Evolutionary conservation across 1,140 invertebrate genomes (phyloP), one percentile per base, ranked within the genome.

Genomic region (Anadara kagoshimensis): DNA sequence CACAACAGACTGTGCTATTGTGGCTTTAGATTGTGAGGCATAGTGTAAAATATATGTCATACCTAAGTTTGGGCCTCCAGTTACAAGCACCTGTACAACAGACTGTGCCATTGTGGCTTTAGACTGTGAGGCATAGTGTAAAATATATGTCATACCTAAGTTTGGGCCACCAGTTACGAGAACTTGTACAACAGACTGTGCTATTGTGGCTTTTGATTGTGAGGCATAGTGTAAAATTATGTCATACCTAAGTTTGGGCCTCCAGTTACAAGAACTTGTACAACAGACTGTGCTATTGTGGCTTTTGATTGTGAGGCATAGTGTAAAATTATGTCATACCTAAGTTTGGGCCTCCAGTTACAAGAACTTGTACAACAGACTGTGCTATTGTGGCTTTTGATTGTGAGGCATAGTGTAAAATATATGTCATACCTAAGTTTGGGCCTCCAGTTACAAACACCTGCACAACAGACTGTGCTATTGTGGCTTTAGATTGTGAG

Each of bases 91-190:
- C n/a, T 76, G 49, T 4, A 85, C 78, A 5, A 88, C 78, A 16
- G 61, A 61, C 11, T 78, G 73, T 11, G 86, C 78, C 11, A 81
- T 63, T 8, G 61, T 57, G 11, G 86, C 81, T 36, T 81, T 83
- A 5, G 81, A 84, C 58, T 78, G 74, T 20, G 85, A 82, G 3
- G 80, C 80, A 69, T 88, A 84, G 65, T 88, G 87, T 18, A 88
- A 76, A 58, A n/a, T 45, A 3, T 43, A 29, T 10, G 26, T 68
- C 68, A 54, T 74, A 87, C 86, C 85, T 66, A 82, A 54, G 58
- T 84, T 68, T 16, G 82, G 74, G 18, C 80, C 85, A 47, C 75
- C 78, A 14, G 73, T 61, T 20, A 88, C 78, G 7, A 88, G 76
- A 0, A 74, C 63, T 20, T 76, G 49, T 4, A 85, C 78, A 5